Evolutionary conservation across 1,140 invertebrate genomes (phyloP).

Genomic region (Aporrectodea caliginosa): DNA sequence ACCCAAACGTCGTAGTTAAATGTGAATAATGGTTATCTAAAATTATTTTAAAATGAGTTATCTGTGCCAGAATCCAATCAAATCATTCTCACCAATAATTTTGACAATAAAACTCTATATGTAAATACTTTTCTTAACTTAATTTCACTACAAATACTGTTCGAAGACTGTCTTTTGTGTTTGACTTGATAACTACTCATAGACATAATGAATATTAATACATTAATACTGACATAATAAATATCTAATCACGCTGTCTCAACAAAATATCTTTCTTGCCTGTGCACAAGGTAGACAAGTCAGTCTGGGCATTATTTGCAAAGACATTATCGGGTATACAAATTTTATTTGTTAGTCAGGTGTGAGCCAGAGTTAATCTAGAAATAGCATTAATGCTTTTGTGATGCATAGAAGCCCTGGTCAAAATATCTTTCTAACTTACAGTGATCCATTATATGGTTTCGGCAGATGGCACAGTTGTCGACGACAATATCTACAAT

Average conservation of each 20-base stretch:
- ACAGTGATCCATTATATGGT: conserved; percentile 99
- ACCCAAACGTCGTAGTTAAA: too few relatives aligned
- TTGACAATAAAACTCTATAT: too few relatives aligned
- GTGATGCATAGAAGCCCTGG: not conserved
- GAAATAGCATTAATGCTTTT: not conserved
- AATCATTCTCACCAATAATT: too few relatives aligned
- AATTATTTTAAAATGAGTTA: too few relatives aligned
- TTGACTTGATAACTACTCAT: too few relatives aligned
- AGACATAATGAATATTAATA: too few relatives aligned
- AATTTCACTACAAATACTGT: too few relatives aligned
- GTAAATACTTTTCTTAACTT: too few relatives aligned
- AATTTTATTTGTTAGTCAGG: not conserved
- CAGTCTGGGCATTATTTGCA: not conserved
- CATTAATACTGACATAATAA: too few relatives aligned
- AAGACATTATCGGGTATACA: not conserved
- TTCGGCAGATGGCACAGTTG: conserved; percentile 98
- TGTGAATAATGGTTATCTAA: too few relatives aligned
- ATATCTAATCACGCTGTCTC: not conserved
- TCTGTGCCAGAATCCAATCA: too few relatives aligned
- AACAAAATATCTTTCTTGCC: not conserved
- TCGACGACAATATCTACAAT: conserved; percentile 95
- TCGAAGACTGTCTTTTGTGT: too few relatives aligned
- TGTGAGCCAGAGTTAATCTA: not conserved
- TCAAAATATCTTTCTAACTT: conserved; percentile 35
- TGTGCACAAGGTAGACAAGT: not conserved